Conservation (phyloP, 2,888 invertebrate genomes). For the Drosophila suboccidentalis region DNA sequence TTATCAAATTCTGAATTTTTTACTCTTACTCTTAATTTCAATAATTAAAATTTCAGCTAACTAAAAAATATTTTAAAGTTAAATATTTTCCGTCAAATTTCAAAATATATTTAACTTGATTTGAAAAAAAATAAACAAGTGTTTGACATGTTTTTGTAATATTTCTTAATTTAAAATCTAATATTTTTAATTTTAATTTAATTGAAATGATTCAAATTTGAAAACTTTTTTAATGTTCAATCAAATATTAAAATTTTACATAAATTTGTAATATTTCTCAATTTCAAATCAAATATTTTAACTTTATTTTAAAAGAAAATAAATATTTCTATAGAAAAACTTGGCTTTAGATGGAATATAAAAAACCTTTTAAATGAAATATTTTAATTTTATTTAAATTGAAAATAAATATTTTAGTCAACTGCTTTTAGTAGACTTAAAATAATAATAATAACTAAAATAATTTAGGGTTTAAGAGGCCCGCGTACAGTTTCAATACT, state of each 20-base stretch:
- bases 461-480: background rate
- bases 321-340: too few species aligned
- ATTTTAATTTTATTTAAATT: background rate
- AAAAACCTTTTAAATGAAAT: background rate
- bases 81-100: too few species aligned
- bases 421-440: background rate
- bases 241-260: too few species aligned
- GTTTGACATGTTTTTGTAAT: background rate
- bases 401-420: background rate
- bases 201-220: too few species aligned
- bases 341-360: background rate
- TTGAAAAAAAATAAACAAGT: background rate
- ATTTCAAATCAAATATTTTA: too few species aligned
- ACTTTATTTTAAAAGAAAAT: too few species aligned
- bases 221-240: too few species aligned
- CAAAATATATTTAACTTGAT: too few species aligned
- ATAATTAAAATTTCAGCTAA: background rate
- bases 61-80: too few species aligned
- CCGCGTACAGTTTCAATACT: conserved; percentile 81
- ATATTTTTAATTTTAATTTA: background rate
- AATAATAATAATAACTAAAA: background rate
- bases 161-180: background rate
- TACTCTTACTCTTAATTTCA: background rate
- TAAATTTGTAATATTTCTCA: too few species aligned
- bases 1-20: conserved; percentile 14